A percentile compares a stretch with the other conserved stretches of the same genome.
These are phyloP conservation scores for Sylvicapra grimmia DNA, from an alignment of 2,113 vertebrate species.

Conservation along the genomic window DNA sequence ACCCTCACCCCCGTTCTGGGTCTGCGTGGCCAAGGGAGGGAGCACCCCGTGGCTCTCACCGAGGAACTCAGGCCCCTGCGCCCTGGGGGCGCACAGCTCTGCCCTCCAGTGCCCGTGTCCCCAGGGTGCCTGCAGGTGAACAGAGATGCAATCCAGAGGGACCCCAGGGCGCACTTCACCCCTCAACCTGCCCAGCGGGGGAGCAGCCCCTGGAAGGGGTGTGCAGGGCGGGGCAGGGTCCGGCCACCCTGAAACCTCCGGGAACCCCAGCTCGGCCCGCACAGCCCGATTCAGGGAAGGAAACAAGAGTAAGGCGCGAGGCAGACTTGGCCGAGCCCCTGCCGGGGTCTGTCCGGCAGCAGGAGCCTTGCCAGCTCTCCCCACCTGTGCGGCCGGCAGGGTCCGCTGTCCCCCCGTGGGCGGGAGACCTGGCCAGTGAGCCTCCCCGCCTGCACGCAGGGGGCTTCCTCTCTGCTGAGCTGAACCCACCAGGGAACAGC, in stretches of 20 bases:
- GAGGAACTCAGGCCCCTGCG: not conserved
- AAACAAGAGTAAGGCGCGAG: fast-evolving
- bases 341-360: fast-evolving
- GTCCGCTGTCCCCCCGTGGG: fast-evolving
- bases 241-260: not conserved
- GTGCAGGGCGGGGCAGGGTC: fast-evolving
- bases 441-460: fast-evolving
- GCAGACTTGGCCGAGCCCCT: fast-evolving
- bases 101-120: not conserved
- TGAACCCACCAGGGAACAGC: fast-evolving
- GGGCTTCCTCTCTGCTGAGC: not conserved
- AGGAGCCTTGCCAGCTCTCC: not conserved
- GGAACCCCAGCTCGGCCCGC: fast-evolving
- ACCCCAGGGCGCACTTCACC: not conserved
- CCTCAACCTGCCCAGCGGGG: not conserved
- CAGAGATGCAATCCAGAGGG: not conserved
- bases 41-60: fast-evolving
- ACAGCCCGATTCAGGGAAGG: fast-evolving
- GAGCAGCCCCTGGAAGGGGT: not conserved
- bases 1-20: not conserved
- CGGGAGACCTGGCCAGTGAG: fast-evolving
- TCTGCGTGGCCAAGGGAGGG: not conserved
- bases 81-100: fast-evolving
- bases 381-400: fast-evolving
- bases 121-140: not conserved